These are phyloP conservation scores for Oconnorella tubifera DNA, from an alignment of 2,888 invertebrate genomes.

Conservation along the genomic window DNA sequence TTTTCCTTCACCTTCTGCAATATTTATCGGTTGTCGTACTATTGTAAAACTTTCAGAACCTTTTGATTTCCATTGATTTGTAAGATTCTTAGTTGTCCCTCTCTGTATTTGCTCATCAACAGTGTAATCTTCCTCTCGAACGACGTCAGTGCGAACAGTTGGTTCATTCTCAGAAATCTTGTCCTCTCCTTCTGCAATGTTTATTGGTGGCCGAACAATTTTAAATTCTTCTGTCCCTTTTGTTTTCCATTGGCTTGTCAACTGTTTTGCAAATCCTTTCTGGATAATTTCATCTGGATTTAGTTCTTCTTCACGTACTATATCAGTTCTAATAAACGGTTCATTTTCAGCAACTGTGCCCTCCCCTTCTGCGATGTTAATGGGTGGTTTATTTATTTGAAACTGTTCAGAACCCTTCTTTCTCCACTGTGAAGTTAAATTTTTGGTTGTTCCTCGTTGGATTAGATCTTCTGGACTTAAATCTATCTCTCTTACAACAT, in stretches of 20 bases:
- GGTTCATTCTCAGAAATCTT: conserved; percentile 1
- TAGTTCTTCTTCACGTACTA: conserved; percentile 6
- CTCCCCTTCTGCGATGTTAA: conserved; percentile 14
- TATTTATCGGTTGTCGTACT: neutral
- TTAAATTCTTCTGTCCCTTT: conserved; percentile 1
- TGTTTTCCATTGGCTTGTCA: conserved; percentile 7
- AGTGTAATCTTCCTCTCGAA: neutral
- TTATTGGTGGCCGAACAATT: conserved; percentile 6
- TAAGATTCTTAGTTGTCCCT: conserved; percentile 6
- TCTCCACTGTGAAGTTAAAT: conserved; percentile 3
- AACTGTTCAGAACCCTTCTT: conserved; percentile 2
- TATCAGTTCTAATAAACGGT: conserved; percentile 15
- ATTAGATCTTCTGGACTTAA: neutral
- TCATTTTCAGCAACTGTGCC: conserved; percentile 17
- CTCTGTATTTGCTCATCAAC: neutral
- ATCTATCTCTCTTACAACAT: conserved; percentile 4
- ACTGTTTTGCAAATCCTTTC: neutral
- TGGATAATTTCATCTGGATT: conserved; percentile 11
- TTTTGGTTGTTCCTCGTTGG: conserved; percentile 5
- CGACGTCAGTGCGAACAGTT: neutral
- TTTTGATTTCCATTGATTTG: conserved; percentile 10
- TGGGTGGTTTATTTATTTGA: neutral
- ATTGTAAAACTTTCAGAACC: neutral
- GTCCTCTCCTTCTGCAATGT: conserved; percentile 16
- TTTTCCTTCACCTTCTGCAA: neutral